Conservation (phyloP, 2,797 vertebrate species). For the Spinibarbus caldwelli region DNA sequence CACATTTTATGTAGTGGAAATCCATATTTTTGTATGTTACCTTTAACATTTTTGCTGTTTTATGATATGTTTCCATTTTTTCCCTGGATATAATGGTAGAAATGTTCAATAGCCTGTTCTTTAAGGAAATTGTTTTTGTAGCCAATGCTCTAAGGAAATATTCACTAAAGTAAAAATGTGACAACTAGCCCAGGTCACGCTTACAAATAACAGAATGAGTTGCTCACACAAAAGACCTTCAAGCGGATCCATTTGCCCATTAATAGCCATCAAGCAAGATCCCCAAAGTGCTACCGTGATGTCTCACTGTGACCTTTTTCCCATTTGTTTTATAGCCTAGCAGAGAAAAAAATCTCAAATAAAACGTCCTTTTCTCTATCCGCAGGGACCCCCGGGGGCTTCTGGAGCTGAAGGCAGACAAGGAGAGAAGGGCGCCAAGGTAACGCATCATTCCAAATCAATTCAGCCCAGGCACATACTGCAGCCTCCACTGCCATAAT, state of each 20-base stretch:
- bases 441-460: slow-evolving; percentile 68
- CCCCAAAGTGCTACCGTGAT: slow-evolving; percentile 21
- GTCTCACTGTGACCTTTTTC: slow-evolving; percentile 32
- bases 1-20: not conserved
- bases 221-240: slow-evolving; percentile 2
- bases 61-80: not conserved
- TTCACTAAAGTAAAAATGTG: not conserved
- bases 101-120: not conserved
- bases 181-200: not conserved
- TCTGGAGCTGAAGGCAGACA: slow-evolving; percentile 93
- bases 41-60: not conserved
- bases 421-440: slow-evolving; percentile 99
- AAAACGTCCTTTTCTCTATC: slow-evolving; percentile 53
- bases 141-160: not conserved
- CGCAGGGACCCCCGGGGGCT: slow-evolving; percentile 90
- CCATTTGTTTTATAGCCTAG: slow-evolving; percentile 39
- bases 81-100: not conserved
- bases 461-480: slow-evolving; percentile 21
- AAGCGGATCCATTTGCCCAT: not conserved
- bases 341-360: slow-evolving; percentile 27
- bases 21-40: not conserved
- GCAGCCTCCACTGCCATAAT: slow-evolving; percentile 25
- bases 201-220: not conserved
- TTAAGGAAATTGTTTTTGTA: not conserved
- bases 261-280: slow-evolving; percentile 16